Percentiles rank a stretch among this genome's conserved stretches.
Conservation (phyloP, 1,140 invertebrate species). For the Drosophila aff. region DNA sequence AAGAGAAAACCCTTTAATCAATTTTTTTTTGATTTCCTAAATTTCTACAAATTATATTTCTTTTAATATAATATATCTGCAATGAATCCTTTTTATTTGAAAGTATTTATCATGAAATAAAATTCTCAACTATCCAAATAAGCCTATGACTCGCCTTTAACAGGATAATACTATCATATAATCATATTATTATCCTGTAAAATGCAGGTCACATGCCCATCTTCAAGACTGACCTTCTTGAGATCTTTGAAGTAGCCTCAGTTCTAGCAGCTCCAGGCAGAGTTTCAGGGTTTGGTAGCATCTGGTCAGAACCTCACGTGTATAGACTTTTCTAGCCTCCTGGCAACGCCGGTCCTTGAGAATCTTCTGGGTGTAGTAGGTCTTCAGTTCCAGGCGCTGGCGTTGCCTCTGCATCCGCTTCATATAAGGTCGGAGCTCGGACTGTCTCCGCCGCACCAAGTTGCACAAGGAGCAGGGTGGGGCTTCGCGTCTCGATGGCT, state of each 20-base stretch:
- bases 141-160: not conserved
- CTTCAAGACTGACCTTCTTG: not conserved
- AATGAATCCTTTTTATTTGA: not conserved
- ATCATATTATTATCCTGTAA: not conserved
- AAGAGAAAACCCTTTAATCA: no score
- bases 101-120: not conserved
- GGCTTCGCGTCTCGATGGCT: not conserved
- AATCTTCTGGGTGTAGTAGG: conserved; percentile 40
- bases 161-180: not conserved
- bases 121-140: no score
- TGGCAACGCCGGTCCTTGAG: not conserved
- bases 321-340: not conserved
- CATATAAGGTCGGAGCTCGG: conserved; percentile 39
- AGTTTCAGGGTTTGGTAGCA: conserved; percentile 17
- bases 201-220: not conserved
- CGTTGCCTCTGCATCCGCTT: conserved; percentile 30
- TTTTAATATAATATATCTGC: not conserved
- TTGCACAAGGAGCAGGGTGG: conserved; percentile 26
- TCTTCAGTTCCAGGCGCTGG: conserved; percentile 31
- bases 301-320: not conserved
- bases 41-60: not conserved
- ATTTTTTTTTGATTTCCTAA: no score
- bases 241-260: not conserved
- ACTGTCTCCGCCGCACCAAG: not conserved
- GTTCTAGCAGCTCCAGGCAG: conserved; percentile 16